Base-by-base conservation (phyloP, 2,888 invertebrate species). In the Idaea straminata region DNA sequence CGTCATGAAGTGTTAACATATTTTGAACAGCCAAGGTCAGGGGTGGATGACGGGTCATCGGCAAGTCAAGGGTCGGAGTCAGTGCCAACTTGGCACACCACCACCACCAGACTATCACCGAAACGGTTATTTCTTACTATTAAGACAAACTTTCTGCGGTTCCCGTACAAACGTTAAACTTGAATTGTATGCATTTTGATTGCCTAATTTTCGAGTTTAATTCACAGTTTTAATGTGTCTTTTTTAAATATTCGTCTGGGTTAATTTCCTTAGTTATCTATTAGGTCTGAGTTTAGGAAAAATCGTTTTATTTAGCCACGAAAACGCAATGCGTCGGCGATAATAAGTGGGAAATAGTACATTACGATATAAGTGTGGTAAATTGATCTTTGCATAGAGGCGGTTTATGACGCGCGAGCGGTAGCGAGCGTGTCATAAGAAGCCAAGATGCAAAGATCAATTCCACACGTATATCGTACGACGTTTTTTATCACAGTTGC, bases 111-210 rank as follows among this genome's bases (percentile, higher is more conserved):
- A 47, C 61, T 58, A 64, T 61, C 68, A 66, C 66, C 58, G 64
- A 66, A 69, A 69, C 71, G 69, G 70, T 75, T 67, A 73, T 69
- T 61, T 67, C 68, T 64, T 61, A 61, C 70, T 67, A 68, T 74
- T 74, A 72, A 74, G 72, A 65, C 62, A 62, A 64, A 65, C 64
- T 68, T 60, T 58, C 68, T 62, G 64, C 57, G 61, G 65, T 61
- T 72, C 63, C 64, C 65, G 36, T 62, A 25, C 65, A 65, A 61
- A 16, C 62, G 62, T 62, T 64, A 7, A 25, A 34, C 16, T 59
- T 62, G 62, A 69, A 71, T 66, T 70, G 70, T 67, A 66, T 71
- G 69, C 73, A 71, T 70, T 74, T 65, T 69, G 69, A 70, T 69
- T 62, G 64, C 65, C 73, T 70, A 66, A 67, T 73, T 72, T 65